These are phyloP conservation scores for Hirudinaria manillensis DNA, from an alignment of 2,888 invertebrate genomes.

Conservation along the genomic window DNA sequence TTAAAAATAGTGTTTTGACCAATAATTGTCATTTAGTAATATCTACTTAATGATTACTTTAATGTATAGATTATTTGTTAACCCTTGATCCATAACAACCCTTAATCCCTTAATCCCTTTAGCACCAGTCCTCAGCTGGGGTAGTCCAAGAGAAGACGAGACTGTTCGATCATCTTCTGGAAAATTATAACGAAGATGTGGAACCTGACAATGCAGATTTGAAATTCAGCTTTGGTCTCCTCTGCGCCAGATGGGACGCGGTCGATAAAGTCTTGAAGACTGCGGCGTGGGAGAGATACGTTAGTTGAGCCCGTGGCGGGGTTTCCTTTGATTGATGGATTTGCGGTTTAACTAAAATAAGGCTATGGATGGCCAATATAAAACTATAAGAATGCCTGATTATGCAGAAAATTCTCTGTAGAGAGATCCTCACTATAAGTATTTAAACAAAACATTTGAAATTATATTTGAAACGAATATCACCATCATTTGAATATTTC, in stretches of 20 bases:
- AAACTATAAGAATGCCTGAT: too few species aligned
- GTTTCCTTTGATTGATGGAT: neutral
- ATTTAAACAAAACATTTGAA: neutral
- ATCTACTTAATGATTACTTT: too few species aligned
- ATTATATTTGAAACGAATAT: neutral
- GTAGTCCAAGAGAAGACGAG: neutral
- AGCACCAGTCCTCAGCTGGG: neutral
- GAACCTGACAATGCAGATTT: constrained; percentile 16
- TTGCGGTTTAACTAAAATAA: too few species aligned
- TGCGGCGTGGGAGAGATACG: constrained; percentile 19
- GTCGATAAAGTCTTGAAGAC: neutral
- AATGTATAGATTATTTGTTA: too few species aligned
- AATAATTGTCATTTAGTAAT: too few species aligned
- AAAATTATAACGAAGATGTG: neutral
- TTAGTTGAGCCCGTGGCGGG: neutral
- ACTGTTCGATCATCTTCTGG: neutral
- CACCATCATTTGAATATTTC: neutral
- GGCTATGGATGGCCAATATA: too few species aligned
- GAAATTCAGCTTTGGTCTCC: neutral
- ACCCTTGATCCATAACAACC: too few species aligned
- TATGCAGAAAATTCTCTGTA: too few species aligned
- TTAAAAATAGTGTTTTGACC: too few species aligned
- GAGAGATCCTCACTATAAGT: too few species aligned
- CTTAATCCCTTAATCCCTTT: too few species aligned
- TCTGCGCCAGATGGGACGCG: constrained; percentile 1